Evolutionary conservation across 30 jellyfish, hydroid and myxozoan genomes (phyloP).

Genomic region (Turritopsis dohrnii): DNA sequence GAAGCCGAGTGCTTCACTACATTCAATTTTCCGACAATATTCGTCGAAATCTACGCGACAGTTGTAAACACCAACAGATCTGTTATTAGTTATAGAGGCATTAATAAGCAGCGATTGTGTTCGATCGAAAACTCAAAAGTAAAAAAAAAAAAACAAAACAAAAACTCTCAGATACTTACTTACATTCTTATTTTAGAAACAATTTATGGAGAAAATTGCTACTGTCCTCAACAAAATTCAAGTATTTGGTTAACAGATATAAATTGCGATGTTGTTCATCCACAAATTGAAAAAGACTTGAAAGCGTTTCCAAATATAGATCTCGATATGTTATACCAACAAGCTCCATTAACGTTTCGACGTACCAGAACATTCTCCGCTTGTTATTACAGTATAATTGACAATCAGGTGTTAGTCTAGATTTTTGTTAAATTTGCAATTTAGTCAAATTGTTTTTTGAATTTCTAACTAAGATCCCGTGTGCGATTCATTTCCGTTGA

Average conservation of each 20-base stretch:
- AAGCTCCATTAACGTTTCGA: slow-evolving; percentile 34
- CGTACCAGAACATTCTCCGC: slow-evolving; percentile 26
- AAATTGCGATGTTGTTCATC: slow-evolving; percentile 46
- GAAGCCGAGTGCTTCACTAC: no score
- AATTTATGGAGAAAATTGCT: slow-evolving; percentile 49
- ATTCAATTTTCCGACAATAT: no score
- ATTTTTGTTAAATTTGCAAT: neutral
- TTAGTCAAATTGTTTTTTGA: neutral
- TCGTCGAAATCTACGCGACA: no score
- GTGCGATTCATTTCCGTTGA: no score
- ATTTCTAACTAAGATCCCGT: neutral
- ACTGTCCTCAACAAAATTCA: slow-evolving; percentile 58
- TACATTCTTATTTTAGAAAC: slow-evolving; percentile 21
- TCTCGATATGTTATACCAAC: slow-evolving; percentile 33
- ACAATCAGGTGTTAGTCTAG: slow-evolving; percentile 38
- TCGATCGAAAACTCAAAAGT: no score
- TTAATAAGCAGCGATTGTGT: no score
- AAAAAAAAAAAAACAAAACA: no score
- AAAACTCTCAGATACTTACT: neutral
- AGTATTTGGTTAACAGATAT: slow-evolving; percentile 40
- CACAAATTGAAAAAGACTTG: slow-evolving; percentile 53
- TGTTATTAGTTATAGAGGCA: no score
- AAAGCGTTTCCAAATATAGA: slow-evolving; percentile 50
- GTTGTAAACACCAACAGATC: no score
- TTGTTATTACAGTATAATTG: slow-evolving; percentile 56